phyloP scores from a whole-genome alignment of 2,888 invertebrate genomes.

The Ornithoptera priamus region DNA sequence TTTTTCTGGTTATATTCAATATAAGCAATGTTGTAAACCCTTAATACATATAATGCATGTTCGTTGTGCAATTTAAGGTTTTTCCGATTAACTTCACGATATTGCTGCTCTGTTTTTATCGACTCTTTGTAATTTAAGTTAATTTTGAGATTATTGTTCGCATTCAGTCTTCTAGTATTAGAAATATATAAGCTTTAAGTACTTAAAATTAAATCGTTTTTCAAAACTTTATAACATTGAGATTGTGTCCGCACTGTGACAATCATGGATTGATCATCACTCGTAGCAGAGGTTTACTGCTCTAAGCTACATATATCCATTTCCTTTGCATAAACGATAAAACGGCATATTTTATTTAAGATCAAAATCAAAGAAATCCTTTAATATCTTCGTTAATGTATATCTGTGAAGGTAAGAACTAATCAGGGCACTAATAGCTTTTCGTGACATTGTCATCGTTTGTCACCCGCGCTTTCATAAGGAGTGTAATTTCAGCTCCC shows the following conservation, averaged over 20 bases:
- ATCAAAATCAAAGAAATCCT: no score
- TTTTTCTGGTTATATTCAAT: not conserved
- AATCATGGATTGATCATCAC: not conserved
- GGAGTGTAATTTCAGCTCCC: conserved; percentile 31
- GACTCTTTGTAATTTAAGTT: not conserved
- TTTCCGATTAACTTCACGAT: no score
- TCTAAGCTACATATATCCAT: not conserved
- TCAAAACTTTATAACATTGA: not conserved
- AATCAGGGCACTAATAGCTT: not conserved
- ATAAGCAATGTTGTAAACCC: not conserved
- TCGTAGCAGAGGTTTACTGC: not conserved
- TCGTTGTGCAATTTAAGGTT: not conserved
- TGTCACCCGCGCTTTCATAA: not conserved
- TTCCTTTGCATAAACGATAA: not conserved
- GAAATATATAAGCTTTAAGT: not conserved
- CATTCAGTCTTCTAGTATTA: not conserved
- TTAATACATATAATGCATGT: not conserved
- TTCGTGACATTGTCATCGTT: not conserved
- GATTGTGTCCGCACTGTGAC: not conserved
- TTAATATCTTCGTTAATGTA: not conserved
- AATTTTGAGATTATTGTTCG: not conserved
- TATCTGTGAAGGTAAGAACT: not conserved
- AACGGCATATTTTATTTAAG: not conserved
- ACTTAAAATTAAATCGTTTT: not conserved
- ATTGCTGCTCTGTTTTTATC: no score